These are phyloP conservation scores for Lanius ludovicianus DNA, from an alignment of 2,113 vertebrate genomes.

Conservation along the genomic window DNA sequence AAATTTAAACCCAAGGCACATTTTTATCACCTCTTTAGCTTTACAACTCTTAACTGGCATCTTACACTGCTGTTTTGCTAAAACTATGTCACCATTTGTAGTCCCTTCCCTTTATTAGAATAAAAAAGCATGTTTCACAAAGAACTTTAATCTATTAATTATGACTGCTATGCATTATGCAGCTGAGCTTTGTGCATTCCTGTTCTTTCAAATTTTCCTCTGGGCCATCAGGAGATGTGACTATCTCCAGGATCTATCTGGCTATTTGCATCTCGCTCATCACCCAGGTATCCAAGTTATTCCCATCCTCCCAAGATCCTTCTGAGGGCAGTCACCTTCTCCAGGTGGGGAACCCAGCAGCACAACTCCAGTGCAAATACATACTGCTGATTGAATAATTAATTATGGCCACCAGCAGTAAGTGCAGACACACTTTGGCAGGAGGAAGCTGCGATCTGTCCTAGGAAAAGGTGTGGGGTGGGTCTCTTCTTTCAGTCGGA, in stretches of 20 bases:
- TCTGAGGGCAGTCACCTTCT: neutral
- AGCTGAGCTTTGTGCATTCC: slow-evolving; percentile 16
- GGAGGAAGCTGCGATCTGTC: neutral
- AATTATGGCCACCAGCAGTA: neutral
- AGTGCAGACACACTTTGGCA: accelerated
- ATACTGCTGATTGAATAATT: accelerated
- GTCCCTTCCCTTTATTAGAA: neutral
- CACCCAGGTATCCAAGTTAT: slow-evolving; percentile 37
- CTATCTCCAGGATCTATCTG: slow-evolving; percentile 8
- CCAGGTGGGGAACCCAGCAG: neutral
- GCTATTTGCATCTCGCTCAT: slow-evolving; percentile 20
- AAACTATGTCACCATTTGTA: neutral
- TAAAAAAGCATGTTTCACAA: slow-evolving; percentile 6
- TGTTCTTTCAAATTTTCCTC: slow-evolving; percentile 23
- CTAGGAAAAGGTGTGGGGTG: neutral
- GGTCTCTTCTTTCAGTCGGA: neutral
- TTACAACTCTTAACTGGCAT: neutral
- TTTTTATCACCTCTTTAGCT: neutral
- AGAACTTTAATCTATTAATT: slow-evolving; percentile 44
- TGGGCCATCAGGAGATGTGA: slow-evolving; percentile 15
- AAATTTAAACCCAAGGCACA: neutral
- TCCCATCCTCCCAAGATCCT: neutral
- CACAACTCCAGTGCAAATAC: neutral
- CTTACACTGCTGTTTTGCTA: neutral
- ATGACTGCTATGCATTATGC: slow-evolving; percentile 17